Evolutionary conservation across 2,113 vertebrate species (phyloP).

Genomic region (Protobothrops flavoviridis): DNA sequence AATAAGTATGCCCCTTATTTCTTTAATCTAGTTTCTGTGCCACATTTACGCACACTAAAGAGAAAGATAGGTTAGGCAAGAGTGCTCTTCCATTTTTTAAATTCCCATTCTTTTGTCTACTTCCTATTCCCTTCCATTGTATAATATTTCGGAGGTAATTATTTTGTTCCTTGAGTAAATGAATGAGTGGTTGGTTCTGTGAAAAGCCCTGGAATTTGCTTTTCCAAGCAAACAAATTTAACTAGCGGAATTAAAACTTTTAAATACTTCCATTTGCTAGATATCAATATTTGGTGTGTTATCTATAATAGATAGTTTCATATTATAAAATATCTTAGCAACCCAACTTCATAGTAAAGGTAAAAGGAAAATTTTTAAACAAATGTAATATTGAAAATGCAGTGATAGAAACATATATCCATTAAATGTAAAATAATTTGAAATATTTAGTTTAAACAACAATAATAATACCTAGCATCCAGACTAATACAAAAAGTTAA

Average conservation of each 20-base stretch:
- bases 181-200: neutral
- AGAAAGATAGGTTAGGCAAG: neutral
- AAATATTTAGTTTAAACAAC: neutral
- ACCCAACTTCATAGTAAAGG: neutral
- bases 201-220: neutral
- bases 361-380: neutral
- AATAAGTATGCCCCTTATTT: neutral
- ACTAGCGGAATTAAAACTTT: neutral
- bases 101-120: neutral
- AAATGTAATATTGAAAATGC: neutral
- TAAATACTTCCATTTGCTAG: neutral
- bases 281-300: no score
- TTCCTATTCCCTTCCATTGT: neutral
- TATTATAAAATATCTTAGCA: neutral
- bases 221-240: neutral
- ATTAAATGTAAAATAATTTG: neutral
- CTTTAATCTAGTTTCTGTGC: neutral
- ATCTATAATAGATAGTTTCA: neutral
- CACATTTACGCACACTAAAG: neutral
- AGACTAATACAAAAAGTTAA: neutral
- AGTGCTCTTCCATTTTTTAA: neutral
- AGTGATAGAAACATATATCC: neutral
- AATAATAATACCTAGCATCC: neutral
- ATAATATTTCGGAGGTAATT: neutral
- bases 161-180: neutral